Evolutionary conservation across 2,797 vertebrate species (phyloP).

Genomic region (Myotis vivesi): DNA sequence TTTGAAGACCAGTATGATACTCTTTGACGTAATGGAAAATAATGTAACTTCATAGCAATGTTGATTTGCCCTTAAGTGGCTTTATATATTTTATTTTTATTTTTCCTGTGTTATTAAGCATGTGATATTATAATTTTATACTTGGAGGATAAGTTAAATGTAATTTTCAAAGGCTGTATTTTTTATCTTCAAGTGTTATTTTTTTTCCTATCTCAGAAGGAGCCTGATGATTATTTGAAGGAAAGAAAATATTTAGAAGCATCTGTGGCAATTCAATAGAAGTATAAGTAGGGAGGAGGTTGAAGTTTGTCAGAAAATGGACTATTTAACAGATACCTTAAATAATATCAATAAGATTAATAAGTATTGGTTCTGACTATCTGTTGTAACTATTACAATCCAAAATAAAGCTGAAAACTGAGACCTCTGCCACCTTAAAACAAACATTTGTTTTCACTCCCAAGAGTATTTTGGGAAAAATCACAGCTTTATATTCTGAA

Average conservation of each 20-base stretch:
- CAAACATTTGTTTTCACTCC: not conserved
- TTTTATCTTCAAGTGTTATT: constrained; percentile 32
- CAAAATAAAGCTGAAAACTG: not conserved
- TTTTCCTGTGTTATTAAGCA: constrained; percentile 56
- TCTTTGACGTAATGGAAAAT: constrained; percentile 27
- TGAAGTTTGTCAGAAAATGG: not conserved
- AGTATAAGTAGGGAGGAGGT: not conserved
- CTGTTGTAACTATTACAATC: not conserved
- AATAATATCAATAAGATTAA: not conserved
- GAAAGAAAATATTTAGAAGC: not conserved
- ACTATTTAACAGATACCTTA: not conserved
- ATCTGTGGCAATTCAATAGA: not conserved
- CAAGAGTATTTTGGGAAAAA: not conserved
- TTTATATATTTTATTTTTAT: constrained; percentile 44
- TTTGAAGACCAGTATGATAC: constrained; percentile 47
- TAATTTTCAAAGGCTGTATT: constrained; percentile 2
- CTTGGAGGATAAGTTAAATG: constrained; percentile 26
- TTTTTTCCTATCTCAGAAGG: not conserved
- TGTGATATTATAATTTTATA: constrained; percentile 1
- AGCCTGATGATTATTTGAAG: not conserved
- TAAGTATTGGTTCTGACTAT: not conserved
- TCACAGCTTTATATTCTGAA: not conserved
- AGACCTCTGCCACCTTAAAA: not conserved
- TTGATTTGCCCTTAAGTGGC: not conserved
- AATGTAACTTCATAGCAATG: constrained; percentile 1